Conservation (phyloP, 1,140 invertebrate species). For the Maniola jurtina region DNA sequence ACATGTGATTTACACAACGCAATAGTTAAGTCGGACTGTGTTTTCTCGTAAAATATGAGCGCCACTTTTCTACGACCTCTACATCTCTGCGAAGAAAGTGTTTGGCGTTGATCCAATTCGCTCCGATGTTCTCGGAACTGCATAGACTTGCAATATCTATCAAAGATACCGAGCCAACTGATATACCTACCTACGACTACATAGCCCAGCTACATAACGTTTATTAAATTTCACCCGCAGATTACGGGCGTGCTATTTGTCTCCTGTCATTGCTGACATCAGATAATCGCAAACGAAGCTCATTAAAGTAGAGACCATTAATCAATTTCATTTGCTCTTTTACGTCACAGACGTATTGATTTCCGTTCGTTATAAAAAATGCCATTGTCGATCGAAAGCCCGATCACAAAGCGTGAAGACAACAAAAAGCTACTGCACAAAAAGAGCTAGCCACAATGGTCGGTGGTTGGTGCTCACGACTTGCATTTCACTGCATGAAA, state of each 20-base stretch:
- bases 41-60: conserved; percentile 34
- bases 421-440: conserved; percentile 68
- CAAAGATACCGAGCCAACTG: conserved; percentile 37
- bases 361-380: conserved; percentile 60
- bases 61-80: conserved; percentile 40
- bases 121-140: conserved; percentile 63
- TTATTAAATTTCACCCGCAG: conserved; percentile 27
- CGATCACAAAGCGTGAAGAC: conserved; percentile 64
- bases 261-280: conserved; percentile 11
- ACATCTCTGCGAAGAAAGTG: conserved; percentile 49
- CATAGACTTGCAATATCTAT: conserved; percentile 39
- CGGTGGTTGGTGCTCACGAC: conserved; percentile 59
- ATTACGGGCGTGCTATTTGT: conserved; percentile 9
- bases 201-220: conserved; percentile 20
- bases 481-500: conserved; percentile 65
- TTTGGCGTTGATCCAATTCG: conserved; percentile 60
- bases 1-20: conserved; percentile 15
- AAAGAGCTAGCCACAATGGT: conserved; percentile 48
- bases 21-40: conserved; percentile 10
- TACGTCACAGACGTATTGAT: conserved; percentile 59
- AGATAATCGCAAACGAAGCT: conserved; percentile 23
- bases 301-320: conserved; percentile 30
- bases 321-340: conserved; percentile 29
- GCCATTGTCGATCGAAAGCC: conserved; percentile 66
- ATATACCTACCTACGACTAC: conserved; percentile 24